Evolutionary conservation across 1,140 invertebrate genomes (phyloP).

Genomic region (Lordiphosa stackelbergi): DNA sequence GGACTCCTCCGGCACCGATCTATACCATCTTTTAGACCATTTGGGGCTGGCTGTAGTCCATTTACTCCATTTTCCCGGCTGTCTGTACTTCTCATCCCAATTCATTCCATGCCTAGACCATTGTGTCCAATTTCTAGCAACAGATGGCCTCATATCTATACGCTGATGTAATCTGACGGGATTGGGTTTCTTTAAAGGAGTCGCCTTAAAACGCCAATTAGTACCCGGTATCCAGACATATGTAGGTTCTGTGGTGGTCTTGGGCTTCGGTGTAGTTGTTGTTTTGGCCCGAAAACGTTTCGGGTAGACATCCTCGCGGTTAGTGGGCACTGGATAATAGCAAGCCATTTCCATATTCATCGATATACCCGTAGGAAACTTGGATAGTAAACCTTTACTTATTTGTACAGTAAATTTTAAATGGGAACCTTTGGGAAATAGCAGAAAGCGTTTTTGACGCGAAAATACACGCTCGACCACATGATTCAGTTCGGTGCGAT

Average conservation of each 20-base stretch:
- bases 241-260: constrained; percentile 39
- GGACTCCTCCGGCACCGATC: constrained; percentile 3
- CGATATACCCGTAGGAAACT: constrained; percentile 43
- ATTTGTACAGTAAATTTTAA: constrained; percentile 60
- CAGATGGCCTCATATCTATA: constrained; percentile 38
- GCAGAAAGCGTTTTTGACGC: constrained; percentile 58
- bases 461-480: constrained; percentile 63
- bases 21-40: constrained; percentile 38
- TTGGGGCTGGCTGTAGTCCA: constrained; percentile 48
- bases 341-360: constrained; percentile 61
- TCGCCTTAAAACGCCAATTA: constrained; percentile 62
- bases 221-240: constrained; percentile 70
- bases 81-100: constrained; percentile 30
- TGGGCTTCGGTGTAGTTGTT: constrained; percentile 46
- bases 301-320: constrained; percentile 61
- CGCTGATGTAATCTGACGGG: constrained; percentile 30
- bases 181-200: constrained; percentile 54
- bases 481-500: constrained; percentile 36
- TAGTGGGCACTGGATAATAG: constrained; percentile 63
- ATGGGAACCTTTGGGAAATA: constrained; percentile 57
- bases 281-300: constrained; percentile 58
- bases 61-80: constrained; percentile 46
- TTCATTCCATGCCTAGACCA: constrained; percentile 51
- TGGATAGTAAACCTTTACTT: constrained; percentile 50
- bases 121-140: constrained; percentile 32